Conservation (phyloP, 2,113 vertebrate genomes). For the Rhagologus leucostigma region DNA sequence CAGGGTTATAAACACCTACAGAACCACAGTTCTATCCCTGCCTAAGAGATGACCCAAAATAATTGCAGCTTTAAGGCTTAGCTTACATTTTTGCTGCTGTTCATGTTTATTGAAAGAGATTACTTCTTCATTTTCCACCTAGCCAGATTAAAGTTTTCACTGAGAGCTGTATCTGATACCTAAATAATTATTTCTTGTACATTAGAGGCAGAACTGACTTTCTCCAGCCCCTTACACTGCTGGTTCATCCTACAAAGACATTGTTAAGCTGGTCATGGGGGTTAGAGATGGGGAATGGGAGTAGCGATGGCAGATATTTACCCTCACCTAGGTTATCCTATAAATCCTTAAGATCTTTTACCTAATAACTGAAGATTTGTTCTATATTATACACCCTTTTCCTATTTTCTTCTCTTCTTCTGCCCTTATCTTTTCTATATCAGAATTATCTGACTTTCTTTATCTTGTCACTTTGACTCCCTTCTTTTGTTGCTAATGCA, state of each 20-base stretch:
- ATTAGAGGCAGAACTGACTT: background rate
- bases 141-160: background rate
- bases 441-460: background rate
- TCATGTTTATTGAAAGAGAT: background rate
- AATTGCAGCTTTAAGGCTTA: background rate
- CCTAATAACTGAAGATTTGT: background rate
- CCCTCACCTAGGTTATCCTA: background rate
- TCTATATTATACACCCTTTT: background rate
- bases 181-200: background rate
- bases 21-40: background rate
- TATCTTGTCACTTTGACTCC: background rate
- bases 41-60: background rate
- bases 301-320: background rate
- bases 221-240: background rate
- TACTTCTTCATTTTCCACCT: background rate
- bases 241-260: background rate
- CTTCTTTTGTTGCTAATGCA: background rate
- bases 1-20: background rate
- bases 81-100: background rate
- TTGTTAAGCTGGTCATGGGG: background rate
- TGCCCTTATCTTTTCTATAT: background rate
- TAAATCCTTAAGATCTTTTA: background rate
- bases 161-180: background rate
- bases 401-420: background rate
- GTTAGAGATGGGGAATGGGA: background rate